A percentile compares a stretch with the other conserved stretches of the same genome.
Evolutionary conservation across 2,888 invertebrate genomes (phyloP).

Genomic region (Chrysina gloriosa): DNA sequence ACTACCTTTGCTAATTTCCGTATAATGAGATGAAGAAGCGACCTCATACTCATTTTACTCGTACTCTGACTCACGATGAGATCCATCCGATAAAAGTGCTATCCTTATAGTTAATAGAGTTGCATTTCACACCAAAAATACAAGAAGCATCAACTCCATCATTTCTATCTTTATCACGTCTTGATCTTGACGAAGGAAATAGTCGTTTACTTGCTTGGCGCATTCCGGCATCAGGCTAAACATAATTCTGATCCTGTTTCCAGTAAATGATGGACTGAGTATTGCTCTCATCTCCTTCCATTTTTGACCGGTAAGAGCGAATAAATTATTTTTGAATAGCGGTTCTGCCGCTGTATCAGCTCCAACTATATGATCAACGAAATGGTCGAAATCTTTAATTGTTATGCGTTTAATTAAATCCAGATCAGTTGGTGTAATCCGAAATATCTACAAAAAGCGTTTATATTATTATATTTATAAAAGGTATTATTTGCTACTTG

Average conservation of each 20-base stretch:
- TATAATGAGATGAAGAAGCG: background rate
- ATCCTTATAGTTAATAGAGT: slow-evolving; percentile 65
- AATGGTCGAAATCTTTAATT: slow-evolving; percentile 38
- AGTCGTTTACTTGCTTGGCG: slow-evolving; percentile 49
- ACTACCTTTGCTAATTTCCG: slow-evolving; percentile 7
- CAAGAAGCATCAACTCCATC: slow-evolving; percentile 67
- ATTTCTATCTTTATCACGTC: slow-evolving; percentile 57
- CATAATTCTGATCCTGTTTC: slow-evolving; percentile 60
- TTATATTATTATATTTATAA: no score
- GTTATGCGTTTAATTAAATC: slow-evolving; percentile 37
- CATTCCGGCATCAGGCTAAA: slow-evolving; percentile 54
- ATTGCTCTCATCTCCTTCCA: slow-evolving; percentile 63
- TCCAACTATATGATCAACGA: slow-evolving; percentile 9
- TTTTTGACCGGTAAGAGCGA: slow-evolving; percentile 49
- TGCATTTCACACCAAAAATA: slow-evolving; percentile 66
- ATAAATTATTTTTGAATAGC: slow-evolving; percentile 25
- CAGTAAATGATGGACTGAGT: slow-evolving; percentile 61
- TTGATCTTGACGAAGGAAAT: slow-evolving; percentile 48
- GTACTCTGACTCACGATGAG: slow-evolving; percentile 58
- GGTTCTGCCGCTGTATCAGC: slow-evolving; percentile 22
- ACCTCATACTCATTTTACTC: background rate
- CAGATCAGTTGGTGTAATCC: slow-evolving; percentile 23
- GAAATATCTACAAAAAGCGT: slow-evolving; percentile 15
- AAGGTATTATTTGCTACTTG: no score
- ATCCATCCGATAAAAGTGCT: slow-evolving; percentile 69